Percentiles rank a stretch among this genome's conserved stretches.
Evolutionary conservation across 1,140 invertebrate genomes (phyloP).

Genomic region (Coptotermes formosanus): DNA sequence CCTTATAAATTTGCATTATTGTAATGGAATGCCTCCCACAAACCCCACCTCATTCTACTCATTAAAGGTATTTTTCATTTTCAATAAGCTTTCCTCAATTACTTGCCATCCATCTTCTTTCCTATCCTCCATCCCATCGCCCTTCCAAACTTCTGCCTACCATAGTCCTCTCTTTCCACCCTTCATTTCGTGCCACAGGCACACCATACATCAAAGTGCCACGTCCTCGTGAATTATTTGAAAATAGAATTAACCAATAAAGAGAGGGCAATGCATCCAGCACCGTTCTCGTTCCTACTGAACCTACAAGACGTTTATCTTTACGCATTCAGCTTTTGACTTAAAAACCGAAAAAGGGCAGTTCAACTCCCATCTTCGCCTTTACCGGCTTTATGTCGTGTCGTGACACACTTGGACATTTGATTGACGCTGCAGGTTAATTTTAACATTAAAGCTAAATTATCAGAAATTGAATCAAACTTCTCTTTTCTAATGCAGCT

Average conservation of each 20-base stretch:
- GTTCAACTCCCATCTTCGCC: too few relatives aligned
- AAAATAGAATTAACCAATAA: slow-evolving; percentile 13
- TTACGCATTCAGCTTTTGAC: background rate
- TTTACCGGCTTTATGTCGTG: too few relatives aligned
- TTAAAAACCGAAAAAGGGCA: background rate
- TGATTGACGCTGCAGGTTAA: too few relatives aligned
- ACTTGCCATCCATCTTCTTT: background rate
- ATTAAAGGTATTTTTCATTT: background rate
- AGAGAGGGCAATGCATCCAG: background rate
- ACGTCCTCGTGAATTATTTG: background rate
- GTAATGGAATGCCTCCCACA: background rate
- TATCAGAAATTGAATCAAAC: too few relatives aligned
- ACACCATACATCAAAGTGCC: slow-evolving; percentile 5
- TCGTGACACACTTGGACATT: too few relatives aligned
- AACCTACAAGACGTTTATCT: background rate
- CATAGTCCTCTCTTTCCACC: background rate
- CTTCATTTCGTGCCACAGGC: background rate
- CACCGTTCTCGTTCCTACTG: background rate
- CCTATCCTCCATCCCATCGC: background rate
- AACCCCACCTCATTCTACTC: background rate
- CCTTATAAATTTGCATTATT: slow-evolving; percentile 11
- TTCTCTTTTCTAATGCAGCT: too few relatives aligned
- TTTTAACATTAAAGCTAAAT: too few relatives aligned
- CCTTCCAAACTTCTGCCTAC: background rate
- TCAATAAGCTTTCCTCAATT: slow-evolving; percentile 15